These are phyloP conservation scores for Orthonyx spaldingii DNA, from an alignment of 2,113 vertebrate species.

Conservation along the genomic window DNA sequence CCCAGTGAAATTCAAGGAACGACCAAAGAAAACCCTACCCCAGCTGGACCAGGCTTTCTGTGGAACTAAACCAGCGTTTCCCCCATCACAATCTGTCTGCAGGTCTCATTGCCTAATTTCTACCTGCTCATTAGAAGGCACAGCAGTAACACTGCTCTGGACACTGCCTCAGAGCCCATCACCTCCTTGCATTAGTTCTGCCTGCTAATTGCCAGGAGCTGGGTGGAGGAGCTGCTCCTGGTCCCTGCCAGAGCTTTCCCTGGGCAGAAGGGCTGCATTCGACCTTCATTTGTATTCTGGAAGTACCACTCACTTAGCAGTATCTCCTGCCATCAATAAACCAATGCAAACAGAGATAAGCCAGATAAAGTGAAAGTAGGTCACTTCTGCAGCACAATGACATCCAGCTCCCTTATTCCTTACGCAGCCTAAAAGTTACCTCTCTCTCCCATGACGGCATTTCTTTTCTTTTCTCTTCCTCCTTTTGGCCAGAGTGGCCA, in stretches of 20 bases:
- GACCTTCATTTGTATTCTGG: constrained; percentile 54
- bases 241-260: neutral
- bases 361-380: constrained; percentile 52
- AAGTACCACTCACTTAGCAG: constrained; percentile 35
- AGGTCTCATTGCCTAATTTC: neutral
- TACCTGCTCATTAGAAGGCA: neutral
- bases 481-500: neutral
- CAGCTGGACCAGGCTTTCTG: neutral
- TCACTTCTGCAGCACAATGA: constrained; percentile 52
- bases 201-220: neutral
- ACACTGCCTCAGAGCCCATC: neutral
- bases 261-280: neutral
- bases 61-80: neutral
- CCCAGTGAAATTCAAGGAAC: neutral
- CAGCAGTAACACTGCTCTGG: neutral
- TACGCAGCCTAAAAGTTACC: constrained; percentile 1
- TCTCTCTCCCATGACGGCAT: fast-evolving
- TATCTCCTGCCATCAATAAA: constrained; percentile 62
- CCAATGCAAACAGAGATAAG: constrained; percentile 57
- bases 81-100: neutral
- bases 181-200: neutral
- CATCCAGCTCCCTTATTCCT: neutral
- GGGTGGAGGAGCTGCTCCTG: neutral
- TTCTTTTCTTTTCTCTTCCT: neutral
- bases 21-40: neutral